Conservation (phyloP, 92 coral and sea anemone genomes). For the Palythoa grandiflora region DNA sequence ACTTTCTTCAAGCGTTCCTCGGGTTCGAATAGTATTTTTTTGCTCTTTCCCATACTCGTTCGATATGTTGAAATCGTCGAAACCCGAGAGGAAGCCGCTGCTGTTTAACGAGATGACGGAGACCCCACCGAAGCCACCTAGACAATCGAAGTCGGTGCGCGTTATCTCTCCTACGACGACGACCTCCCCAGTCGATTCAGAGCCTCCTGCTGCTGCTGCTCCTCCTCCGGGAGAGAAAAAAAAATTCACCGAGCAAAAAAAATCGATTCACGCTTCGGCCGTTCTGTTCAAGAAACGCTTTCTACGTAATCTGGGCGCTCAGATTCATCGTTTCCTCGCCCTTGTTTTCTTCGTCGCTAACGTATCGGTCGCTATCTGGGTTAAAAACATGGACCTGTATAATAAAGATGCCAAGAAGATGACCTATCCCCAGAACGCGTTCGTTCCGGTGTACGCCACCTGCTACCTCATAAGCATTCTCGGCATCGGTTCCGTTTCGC, state of each 20-base stretch:
- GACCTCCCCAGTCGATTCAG: background rate
- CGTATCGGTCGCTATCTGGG: background rate
- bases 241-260: background rate
- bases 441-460: background rate
- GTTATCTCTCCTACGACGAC: no score
- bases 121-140: background rate
- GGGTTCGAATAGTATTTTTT: background rate
- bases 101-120: background rate
- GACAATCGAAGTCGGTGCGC: background rate
- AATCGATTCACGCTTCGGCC: background rate
- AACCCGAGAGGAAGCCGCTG: background rate
- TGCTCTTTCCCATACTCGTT: background rate
- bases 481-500: background rate
- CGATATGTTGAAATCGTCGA: no score
- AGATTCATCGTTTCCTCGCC: background rate
- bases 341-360: slow-evolving; percentile 5
- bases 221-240: background rate
- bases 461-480: background rate
- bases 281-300: slow-evolving; percentile 10
- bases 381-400: slow-evolving; percentile 1
- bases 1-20: background rate
- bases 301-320: background rate
- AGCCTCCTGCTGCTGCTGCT: background rate
- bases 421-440: background rate
- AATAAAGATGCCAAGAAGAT: slow-evolving; percentile 15